A percentile compares a stretch with the other conserved stretches of the same genome.
phyloP scores from a whole-genome alignment of 2,113 vertebrate genomes.

The Anoura caudifer region DNA sequence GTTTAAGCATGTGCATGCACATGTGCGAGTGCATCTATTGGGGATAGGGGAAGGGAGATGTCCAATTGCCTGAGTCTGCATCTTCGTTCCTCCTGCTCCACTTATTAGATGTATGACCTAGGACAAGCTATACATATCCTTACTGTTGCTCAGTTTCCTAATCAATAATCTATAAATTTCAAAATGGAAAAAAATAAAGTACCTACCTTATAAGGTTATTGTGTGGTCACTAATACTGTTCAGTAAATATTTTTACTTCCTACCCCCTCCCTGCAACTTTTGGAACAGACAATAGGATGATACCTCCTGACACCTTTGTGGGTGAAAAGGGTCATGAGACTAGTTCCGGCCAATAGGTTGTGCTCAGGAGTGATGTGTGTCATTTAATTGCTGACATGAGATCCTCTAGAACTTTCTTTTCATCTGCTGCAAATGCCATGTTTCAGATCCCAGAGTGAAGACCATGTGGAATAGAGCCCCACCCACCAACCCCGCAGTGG shows the following conservation, averaged over 20 bases:
- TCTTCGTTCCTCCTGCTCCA: neutral
- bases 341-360: neutral
- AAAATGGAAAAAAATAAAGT: neutral
- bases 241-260: neutral
- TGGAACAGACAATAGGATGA: neutral
- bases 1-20: neutral
- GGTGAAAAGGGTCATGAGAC: neutral
- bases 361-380: neutral
- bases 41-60: fast-evolving
- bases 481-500: neutral
- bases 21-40: neutral
- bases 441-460: neutral
- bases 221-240: neutral
- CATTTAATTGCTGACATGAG: neutral
- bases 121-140: neutral
- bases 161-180: neutral
- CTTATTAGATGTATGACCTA: neutral
- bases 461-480: neutral
- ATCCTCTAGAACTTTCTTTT: neutral
- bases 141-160: neutral
- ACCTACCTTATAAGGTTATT: neutral
- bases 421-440: neutral
- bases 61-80: neutral
- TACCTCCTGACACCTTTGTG: neutral
- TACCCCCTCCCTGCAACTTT: neutral